Percentiles rank a stretch among this genome's conserved stretches.
phyloP scores from a whole-genome alignment of 2,113 vertebrate species.

The Sander vitreus region DNA sequence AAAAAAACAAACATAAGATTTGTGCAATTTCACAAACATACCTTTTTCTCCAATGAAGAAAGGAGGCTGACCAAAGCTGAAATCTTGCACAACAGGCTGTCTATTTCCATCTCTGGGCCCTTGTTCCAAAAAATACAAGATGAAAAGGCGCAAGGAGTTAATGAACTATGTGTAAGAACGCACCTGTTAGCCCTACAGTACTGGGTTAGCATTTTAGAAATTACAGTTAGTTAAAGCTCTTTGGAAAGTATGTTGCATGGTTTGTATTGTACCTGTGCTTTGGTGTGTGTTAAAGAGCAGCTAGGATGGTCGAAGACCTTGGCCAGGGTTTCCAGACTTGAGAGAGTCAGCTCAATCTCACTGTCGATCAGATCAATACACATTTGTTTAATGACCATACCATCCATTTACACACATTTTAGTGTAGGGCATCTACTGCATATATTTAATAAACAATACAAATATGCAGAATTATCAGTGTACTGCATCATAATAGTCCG shows the following conservation, averaged over 20 bases:
- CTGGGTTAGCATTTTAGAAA: neutral
- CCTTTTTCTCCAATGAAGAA: conserved; percentile 89
- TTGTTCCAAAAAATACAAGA: conserved; percentile 45
- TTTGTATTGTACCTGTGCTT: conserved; percentile 82
- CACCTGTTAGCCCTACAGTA: neutral
- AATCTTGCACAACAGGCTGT: conserved; percentile 86
- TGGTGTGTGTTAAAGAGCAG: conserved; percentile 72
- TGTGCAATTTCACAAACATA: conserved; percentile 48
- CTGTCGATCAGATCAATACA: conserved; percentile 74
- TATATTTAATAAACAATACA: neutral
- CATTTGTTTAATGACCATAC: neutral
- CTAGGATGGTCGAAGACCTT: conserved; percentile 86
- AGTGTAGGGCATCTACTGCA: neutral
- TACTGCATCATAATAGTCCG: neutral
- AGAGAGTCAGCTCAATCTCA: conserved; percentile 88
- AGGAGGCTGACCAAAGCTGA: conserved; percentile 87
- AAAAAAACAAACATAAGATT: too few species aligned
- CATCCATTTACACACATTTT: neutral
- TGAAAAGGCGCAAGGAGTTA: neutral
- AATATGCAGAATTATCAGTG: neutral
- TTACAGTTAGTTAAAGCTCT: neutral
- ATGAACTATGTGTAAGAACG: neutral
- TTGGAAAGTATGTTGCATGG: neutral
- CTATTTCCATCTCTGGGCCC: conserved; percentile 84
- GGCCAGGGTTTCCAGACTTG: conserved; percentile 87